phyloP scores from a whole-genome alignment of 2,113 vertebrate genomes.

The Poecile atricapillus region DNA sequence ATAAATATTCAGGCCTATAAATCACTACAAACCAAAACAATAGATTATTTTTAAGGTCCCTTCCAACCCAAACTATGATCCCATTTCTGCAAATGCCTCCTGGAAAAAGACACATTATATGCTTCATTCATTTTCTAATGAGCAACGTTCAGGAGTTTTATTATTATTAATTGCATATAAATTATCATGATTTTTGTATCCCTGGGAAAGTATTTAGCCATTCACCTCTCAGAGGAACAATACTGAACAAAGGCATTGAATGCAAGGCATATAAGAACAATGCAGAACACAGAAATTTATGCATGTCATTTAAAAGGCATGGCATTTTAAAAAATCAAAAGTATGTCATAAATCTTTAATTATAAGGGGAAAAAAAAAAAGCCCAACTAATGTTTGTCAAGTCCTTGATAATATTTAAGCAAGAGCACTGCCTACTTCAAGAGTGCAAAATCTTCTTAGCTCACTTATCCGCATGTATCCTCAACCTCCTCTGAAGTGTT shows the following conservation, averaged over 20 bases:
- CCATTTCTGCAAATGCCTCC: background rate
- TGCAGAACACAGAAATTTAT: slow-evolving; percentile 54
- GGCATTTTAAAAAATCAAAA: slow-evolving; percentile 40
- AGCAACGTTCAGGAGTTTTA: slow-evolving; percentile 5
- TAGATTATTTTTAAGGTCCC: background rate
- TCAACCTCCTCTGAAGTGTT: slow-evolving; percentile 4
- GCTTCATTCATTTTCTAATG: slow-evolving; percentile 48
- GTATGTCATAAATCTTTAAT: slow-evolving; percentile 42
- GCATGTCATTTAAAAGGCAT: slow-evolving; percentile 44
- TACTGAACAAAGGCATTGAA: slow-evolving; percentile 25
- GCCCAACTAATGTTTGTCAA: slow-evolving; percentile 14
- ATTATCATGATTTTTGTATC: slow-evolving; percentile 59
- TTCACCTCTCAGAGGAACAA: slow-evolving; percentile 51
- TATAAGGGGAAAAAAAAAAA: background rate
- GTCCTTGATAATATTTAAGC: slow-evolving; percentile 41
- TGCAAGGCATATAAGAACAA: slow-evolving; percentile 14
- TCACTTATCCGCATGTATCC: background rate
- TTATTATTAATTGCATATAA: slow-evolving; percentile 67
- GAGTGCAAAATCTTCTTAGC: slow-evolving; percentile 4
- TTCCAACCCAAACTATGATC: background rate
- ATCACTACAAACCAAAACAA: slow-evolving; percentile 1
- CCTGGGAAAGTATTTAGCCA: slow-evolving; percentile 48
- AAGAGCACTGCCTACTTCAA: background rate
- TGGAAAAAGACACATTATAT: slow-evolving; percentile 24
- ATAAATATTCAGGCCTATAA: background rate